A percentile compares a stretch with the other conserved stretches of the same genome.
These are phyloP conservation scores for Erithacus rubecula DNA, from an alignment of 2,797 vertebrate species.

Conservation along the genomic window DNA sequence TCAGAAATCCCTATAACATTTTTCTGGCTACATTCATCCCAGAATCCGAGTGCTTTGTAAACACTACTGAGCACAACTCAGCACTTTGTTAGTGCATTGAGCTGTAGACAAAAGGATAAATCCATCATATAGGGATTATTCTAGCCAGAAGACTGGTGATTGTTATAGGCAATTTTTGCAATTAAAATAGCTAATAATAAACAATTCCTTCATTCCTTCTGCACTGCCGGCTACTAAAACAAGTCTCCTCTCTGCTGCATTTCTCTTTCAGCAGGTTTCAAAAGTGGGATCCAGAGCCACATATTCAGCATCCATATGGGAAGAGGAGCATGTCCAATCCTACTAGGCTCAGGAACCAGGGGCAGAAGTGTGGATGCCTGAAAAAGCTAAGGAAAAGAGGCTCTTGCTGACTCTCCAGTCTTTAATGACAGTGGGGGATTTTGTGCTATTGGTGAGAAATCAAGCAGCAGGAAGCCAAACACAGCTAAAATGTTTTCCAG, in stretches of 20 bases:
- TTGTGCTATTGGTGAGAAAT: neutral
- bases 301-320: rapidly evolving
- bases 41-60: neutral
- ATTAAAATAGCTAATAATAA: neutral
- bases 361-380: neutral
- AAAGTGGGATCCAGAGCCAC: neutral
- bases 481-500: neutral
- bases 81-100: neutral
- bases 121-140: neutral
- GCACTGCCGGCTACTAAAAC: neutral
- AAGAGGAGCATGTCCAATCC: neutral
- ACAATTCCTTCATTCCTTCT: neutral
- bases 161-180: neutral
- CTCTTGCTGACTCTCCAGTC: neutral
- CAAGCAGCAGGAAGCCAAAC: neutral
- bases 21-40: neutral
- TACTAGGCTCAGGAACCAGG: rapidly evolving
- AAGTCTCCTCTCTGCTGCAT: neutral
- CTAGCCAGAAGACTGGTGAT: neutral
- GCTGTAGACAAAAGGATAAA: neutral
- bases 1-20: neutral
- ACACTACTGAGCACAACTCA: neutral
- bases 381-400: neutral
- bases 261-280: neutral
- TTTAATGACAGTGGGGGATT: neutral